Base-by-base conservation (phyloP, 2,113 vertebrate species). In the Cygnus buccinator region DNA sequence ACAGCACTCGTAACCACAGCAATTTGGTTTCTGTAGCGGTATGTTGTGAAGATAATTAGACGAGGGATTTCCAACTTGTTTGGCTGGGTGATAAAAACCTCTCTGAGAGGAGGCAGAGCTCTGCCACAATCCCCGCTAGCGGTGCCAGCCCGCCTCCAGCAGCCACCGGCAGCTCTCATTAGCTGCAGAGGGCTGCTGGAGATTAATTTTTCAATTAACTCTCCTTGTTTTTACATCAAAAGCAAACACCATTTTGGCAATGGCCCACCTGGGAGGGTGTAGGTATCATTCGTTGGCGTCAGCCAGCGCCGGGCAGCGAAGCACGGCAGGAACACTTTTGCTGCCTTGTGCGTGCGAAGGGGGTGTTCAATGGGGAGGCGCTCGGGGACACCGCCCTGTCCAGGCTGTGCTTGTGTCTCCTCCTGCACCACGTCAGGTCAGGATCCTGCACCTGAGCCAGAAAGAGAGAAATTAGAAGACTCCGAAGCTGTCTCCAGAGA, bases 61-160 rank as follows among this genome's bases (percentile, higher is more conserved):
- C 8, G 59, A 83, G 84, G 91, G 94, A 95, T 95, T 96, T 84
- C 91, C 90, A 91, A 71, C 85, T 81, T 28, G 3, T 48, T 44
- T 28, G 75, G 79, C 78, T 28, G 54, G 4, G 19, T 3, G 44
- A 78, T 9, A 46, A 73, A 50, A 58, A 4, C 52, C 59, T 55
- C 73, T 26, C 61, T 43, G n/a, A 3, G 25, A 75, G 33, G 13
- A 18, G 81, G 54, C 88, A 76, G 58, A 85, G 72, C 75, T 28
- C 48, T 65, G 89, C 68, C 59, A n/a, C n/a, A 2, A 0, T 33
- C 67, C 52, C 70, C 0, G 0, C 35, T 44, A 75, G 77, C 86
- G 35, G 65, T 1, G 1, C 71, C 82, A 57, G 67, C 37, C 55
- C 48, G 31, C 28, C 6, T 7, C 41, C 48, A 44, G 48, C 55